A percentile compares a stretch with the other conserved stretches of the same genome.
Evolutionary conservation across 2,797 vertebrate species (phyloP).

Genomic region (Eupleurogrammus muticus): DNA sequence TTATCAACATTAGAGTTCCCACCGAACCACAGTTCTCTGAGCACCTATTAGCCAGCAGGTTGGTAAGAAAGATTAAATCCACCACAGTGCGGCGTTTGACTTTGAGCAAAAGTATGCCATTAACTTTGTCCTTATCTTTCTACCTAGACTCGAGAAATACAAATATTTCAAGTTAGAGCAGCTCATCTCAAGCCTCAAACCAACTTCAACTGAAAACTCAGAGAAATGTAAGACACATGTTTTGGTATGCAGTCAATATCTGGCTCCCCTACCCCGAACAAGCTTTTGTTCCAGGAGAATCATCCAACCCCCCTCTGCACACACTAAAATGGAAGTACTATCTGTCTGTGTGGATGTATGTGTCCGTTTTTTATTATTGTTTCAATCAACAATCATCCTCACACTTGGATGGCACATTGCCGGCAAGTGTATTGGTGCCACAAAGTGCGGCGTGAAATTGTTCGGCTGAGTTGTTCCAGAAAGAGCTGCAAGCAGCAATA

Average conservation of each 20-base stretch:
- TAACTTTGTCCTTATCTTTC: slow-evolving; percentile 2
- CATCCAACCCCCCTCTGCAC: slow-evolving; percentile 14
- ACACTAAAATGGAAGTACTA: neutral
- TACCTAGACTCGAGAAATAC: slow-evolving; percentile 81
- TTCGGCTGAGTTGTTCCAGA: too few relatives aligned
- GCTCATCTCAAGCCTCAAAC: slow-evolving; percentile 71
- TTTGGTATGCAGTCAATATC: slow-evolving; percentile 16
- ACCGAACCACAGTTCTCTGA: slow-evolving; percentile 72
- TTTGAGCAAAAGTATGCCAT: neutral
- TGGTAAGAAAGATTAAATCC: slow-evolving; percentile 35
- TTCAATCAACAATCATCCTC: too few relatives aligned
- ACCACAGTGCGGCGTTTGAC: neutral
- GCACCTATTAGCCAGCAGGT: slow-evolving; percentile 79
- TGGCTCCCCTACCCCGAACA: slow-evolving; percentile 11
- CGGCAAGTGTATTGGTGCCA: too few relatives aligned
- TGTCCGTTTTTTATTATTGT: too few relatives aligned
- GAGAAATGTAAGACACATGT: slow-evolving; percentile 53
- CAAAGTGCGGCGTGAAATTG: too few relatives aligned
- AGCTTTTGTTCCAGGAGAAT: slow-evolving; percentile 37
- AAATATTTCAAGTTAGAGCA: slow-evolving; percentile 83
- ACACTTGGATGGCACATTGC: too few relatives aligned
- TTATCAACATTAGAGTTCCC: slow-evolving; percentile 79
- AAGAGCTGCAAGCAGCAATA: too few relatives aligned
- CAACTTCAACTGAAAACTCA: slow-evolving; percentile 40
- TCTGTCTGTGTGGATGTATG: too few relatives aligned